Evolutionary conservation across 2,888 invertebrate genomes (phyloP), one percentile per base, ranked within the genome.

Genomic region (Caenorhabditis sinica): DNA sequence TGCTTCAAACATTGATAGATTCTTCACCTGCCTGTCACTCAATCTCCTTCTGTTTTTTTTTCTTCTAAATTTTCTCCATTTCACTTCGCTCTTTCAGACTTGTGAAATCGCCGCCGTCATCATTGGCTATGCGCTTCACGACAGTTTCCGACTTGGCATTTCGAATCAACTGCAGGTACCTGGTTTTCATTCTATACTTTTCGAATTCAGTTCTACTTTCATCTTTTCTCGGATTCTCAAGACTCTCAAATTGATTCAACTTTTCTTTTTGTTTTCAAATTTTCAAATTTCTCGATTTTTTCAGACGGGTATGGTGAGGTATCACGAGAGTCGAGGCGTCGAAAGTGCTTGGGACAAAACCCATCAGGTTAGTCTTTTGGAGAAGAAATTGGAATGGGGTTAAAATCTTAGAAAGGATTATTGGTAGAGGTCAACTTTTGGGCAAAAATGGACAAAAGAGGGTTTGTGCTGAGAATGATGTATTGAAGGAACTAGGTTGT

Each of bases 71-170:
- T 40, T 40, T 13, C 40, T 13, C 23, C 33, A 28, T n/a, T n/a
- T n/a, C 4, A 61, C 20, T 17, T n/a, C 20, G n/a, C n/a, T n/a
- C 33, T 75, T 86, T 72, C 23, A 89, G 88, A 87, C 88, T 66
- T 86, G 90, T 20, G 92, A 92, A 85, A 90, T 90, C 3, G 91
- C 91, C 13, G 90, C 89, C 0, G 88, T 91, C 6, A 92, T 92
- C 20, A 89, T 90, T 20, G 90, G 90, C 2, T 92, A 92, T 72
- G 92, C 92, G 2, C 86, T 92, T 9, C 90, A 90, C 69, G 91
- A 92, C 66, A 86, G 83, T 61, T 82, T 88, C 65, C 69, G 83
- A 51, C 30, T 65, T 2, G 88, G 85, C 25, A 66, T 88, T 45
- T 61, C 86, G 25, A 82, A 82, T 69, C 86, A 86, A 56, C 75